Evolutionary conservation across 1,140 invertebrate species (phyloP).

Genomic region (Spodoptera litura): DNA sequence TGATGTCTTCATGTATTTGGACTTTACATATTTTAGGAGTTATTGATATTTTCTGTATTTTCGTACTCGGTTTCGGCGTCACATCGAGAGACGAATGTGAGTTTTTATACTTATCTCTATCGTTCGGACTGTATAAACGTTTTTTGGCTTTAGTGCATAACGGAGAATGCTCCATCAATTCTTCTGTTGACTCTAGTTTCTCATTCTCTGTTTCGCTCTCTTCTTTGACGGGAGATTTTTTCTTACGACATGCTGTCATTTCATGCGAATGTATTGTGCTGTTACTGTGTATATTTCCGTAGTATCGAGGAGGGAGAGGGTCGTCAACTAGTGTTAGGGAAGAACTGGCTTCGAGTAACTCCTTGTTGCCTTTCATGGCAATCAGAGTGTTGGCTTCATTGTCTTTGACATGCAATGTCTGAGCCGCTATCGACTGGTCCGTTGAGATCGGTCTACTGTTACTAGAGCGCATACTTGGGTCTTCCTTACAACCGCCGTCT

Average conservation of each 20-base stretch:
- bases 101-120: constrained; percentile 44
- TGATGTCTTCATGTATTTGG: no score
- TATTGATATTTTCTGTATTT: constrained; percentile 71
- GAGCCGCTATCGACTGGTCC: constrained; percentile 58
- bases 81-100: constrained; percentile 48
- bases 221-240: neutral
- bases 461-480: constrained; percentile 54
- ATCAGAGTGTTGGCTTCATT: constrained; percentile 73
- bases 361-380: constrained; percentile 71
- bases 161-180: neutral
- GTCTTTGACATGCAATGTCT: constrained; percentile 55
- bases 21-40: constrained; percentile 54
- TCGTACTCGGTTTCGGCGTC: constrained; percentile 70
- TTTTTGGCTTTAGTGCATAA: constrained; percentile 55
- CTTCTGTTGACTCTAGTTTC: neutral
- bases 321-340: constrained; percentile 75
- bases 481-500: constrained; percentile 36
- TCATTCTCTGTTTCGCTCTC: neutral
- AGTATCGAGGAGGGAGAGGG: constrained; percentile 48
- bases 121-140: constrained; percentile 62
- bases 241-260: neutral
- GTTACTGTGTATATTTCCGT: constrained; percentile 51
- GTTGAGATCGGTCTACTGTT: constrained; percentile 58
- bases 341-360: constrained; percentile 68
- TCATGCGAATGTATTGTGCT: neutral